Evolutionary conservation across 2,797 vertebrate genomes (phyloP), one percentile per base, ranked within the genome.

Genomic region (Sarcoramphus papa): DNA sequence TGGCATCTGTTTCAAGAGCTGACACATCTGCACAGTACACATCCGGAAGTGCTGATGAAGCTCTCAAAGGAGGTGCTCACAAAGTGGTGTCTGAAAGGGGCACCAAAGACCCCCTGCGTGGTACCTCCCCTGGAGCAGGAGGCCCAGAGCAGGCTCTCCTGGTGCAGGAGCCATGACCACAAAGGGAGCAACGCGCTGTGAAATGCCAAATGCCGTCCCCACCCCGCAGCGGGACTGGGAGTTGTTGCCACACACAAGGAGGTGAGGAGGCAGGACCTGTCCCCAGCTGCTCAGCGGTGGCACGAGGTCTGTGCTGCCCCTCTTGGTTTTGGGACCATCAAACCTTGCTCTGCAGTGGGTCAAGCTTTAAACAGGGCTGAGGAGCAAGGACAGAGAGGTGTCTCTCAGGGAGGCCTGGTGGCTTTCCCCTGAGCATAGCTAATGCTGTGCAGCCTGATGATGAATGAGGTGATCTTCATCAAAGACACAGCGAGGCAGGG

Each of bases 41-140:
- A 75, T 54, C 76, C 78, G 73, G 53, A 53, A 72, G 67, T 13
- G 65, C 57, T 45, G 28, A 22, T 30, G 40, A 24, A 74, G 72
- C 28, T 90, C 35, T 68, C 16, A 13, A 23, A 73, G 20, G 48
- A 67, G 21, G 12, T 16, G 21, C 41, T 82, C 7, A 16, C 14
- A 23, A 45, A 67, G 72, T 1, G 7, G 22, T 54, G 23, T 48
- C 56, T 45, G 51, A 59, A 33, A 25, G 41, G 41, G 16, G 9
- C 14, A 30, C 12, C 10, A 4, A 19, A 51, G 31, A 8, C 9
- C 22, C 8, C 31, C 15, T 3, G 27, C 6, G 2, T 0, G 1
- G n/a, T 4, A 23, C 9, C 19, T 30, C 4, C 7, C 10, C 14
- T 13, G 43, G 30, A 33, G 45, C 60, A 40, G 53, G 33, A n/a